phyloP scores from a whole-genome alignment of 2,797 vertebrate genomes.

The Sternotherus odoratus region DNA sequence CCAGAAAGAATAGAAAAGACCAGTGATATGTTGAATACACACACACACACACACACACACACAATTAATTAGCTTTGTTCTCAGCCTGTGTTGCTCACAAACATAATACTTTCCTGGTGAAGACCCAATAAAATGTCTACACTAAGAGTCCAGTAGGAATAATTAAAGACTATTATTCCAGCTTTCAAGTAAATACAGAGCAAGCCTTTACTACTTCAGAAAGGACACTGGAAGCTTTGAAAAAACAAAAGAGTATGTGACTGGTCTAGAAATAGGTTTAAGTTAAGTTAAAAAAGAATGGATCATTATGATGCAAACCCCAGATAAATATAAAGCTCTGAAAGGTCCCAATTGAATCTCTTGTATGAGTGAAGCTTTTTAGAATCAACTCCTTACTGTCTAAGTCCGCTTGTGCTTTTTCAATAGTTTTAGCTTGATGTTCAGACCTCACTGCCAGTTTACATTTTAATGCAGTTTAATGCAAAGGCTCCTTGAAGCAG shows the following conservation, averaged over 20 bases:
- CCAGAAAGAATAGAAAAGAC: background rate
- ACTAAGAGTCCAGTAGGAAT: background rate
- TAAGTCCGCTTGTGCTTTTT: background rate
- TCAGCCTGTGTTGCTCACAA: background rate
- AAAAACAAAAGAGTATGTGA: background rate
- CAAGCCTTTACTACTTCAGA: background rate
- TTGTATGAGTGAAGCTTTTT: background rate
- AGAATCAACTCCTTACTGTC: background rate
- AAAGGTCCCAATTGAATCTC: background rate
- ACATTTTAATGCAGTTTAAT: conserved; percentile 9
- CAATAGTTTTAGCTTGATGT: background rate
- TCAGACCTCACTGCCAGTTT: background rate
- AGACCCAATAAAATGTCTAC: background rate
- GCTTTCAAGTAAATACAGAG: background rate
- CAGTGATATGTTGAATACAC: background rate
- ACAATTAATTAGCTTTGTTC: background rate
- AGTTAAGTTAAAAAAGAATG: background rate
- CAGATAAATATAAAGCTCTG: background rate
- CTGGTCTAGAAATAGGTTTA: background rate
- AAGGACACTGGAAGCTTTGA: background rate
- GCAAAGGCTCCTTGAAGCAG: conserved; percentile 37
- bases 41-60: too few relatives aligned
- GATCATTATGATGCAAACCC: background rate
- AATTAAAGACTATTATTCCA: background rate
- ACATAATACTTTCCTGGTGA: background rate